Base-by-base conservation (phyloP, 2,113 vertebrate genomes). In the Sander lucioperca region DNA sequence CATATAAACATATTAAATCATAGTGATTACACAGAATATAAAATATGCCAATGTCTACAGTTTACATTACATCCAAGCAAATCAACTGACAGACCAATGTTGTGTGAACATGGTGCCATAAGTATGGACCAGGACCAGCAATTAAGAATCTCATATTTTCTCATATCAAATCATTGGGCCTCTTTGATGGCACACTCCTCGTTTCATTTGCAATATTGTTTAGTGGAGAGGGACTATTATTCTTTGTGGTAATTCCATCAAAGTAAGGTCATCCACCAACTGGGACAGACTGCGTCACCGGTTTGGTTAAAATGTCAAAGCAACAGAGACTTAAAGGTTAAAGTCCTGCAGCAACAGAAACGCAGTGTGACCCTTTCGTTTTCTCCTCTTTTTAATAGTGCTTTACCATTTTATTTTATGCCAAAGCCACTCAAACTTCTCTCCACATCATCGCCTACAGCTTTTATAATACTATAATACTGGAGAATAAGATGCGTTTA, bases 281-380 rank as follows among this genome's bases (percentile, higher is more conserved):
- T 72, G 86, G 89, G 80, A 79, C 84, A 85, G 69, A 62, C 85
- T 76, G 85, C 85, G 75, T 93, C 93, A 93, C 74, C 0, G 30
- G 89, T 90, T 91, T 90, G 88, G 86, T 88, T 89, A 79, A 93
- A 94, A 94, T 92, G 92, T 93, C 93, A 93, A 86, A 90, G 87
- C 81, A 90, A 81, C 87, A 74, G 82, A 84, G 81, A 57, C 66
- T 88, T 85, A 93, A 94, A 94, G 91, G 92, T 94, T 86, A 92
- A 82, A 3, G 70, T 91, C 93, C 93, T 79, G 86, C 80, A 90
- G 92, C 89, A 79, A 75, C 53, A 67, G 58, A 80, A 64, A 75
- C 80, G 43, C 70, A 77, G 81, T 27, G 62, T 0, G 5, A 81
- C 53, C 67, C 63, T 61, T 74, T 74, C 13, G 19, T 77, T 78